Evolutionary conservation across 1,140 invertebrate genomes (phyloP).

Genomic region (Drosophila paulistorum): DNA sequence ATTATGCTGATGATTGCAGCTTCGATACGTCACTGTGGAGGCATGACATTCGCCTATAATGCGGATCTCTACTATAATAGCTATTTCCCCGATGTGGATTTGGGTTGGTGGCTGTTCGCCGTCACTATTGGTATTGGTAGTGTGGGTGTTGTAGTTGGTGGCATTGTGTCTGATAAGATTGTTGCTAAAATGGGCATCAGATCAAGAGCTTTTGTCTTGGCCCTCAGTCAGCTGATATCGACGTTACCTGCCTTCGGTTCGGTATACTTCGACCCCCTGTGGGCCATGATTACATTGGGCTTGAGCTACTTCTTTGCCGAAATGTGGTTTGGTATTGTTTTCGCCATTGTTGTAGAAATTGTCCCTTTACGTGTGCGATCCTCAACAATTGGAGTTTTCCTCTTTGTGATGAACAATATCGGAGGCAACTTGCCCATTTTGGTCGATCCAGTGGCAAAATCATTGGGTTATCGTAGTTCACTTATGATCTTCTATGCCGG

Average conservation of each 20-base stretch:
- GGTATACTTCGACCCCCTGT: constrained; percentile 91
- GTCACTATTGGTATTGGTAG: constrained; percentile 93
- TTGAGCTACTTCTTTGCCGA: constrained; percentile 94
- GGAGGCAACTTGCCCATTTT: constrained; percentile 95
- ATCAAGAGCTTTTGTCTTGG: constrained; percentile 92
- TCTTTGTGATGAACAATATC: constrained; percentile 96
- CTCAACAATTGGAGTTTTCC: constrained; percentile 92
- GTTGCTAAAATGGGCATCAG: constrained; percentile 93
- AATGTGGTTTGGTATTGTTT: constrained; percentile 96
- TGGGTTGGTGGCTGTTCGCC: constrained; percentile 94
- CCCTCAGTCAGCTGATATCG: constrained; percentile 92
- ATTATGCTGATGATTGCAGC: constrained; percentile 93
- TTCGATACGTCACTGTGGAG: constrained; percentile 94
- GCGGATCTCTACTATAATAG: constrained; percentile 94
- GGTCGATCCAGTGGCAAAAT: constrained; percentile 91
- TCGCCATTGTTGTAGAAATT: constrained; percentile 94
- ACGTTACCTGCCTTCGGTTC: constrained; percentile 95
- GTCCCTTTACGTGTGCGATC: constrained; percentile 91
- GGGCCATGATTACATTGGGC: constrained; percentile 93
- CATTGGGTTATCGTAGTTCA: constrained; percentile 91
- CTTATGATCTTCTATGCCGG: constrained; percentile 94
- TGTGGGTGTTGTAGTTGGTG: constrained; percentile 94
- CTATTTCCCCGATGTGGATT: constrained; percentile 93
- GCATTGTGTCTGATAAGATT: constrained; percentile 94
- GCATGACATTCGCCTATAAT: constrained; percentile 95